Percentiles rank a stretch among this genome's conserved stretches.
Conservation (phyloP, 1,140 invertebrate genomes). For the Panagrolaimus sp. region DNA sequence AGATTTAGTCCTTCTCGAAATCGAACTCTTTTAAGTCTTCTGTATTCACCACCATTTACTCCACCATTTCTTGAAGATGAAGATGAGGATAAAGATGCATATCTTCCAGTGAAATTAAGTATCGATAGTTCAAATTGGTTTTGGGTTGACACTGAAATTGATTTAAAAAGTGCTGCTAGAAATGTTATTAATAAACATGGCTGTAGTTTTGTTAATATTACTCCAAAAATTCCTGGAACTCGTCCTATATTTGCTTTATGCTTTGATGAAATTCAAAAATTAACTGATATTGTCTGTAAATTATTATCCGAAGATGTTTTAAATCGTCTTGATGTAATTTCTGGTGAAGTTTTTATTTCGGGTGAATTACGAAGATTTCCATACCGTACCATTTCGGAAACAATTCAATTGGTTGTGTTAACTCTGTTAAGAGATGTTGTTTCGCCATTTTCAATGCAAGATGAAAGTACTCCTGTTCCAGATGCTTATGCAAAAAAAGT, state of each 20-base stretch:
- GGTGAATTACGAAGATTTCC: constrained; percentile 19
- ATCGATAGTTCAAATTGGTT: not conserved
- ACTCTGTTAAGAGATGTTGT: constrained; percentile 1
- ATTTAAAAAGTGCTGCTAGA: not conserved
- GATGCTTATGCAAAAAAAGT: not conserved
- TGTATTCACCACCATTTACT: constrained; percentile 44
- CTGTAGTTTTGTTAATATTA: constrained; percentile 20
- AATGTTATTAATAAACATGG: not conserved
- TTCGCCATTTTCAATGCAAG: constrained; percentile 4
- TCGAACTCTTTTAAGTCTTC: constrained; percentile 34
- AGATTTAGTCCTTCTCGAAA: constrained; percentile 32
- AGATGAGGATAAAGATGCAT: not conserved
- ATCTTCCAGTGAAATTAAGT: constrained; percentile 18
- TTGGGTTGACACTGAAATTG: not conserved
- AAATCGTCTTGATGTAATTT: not conserved
- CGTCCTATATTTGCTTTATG: constrained; percentile 15
- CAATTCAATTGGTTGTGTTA: not conserved
- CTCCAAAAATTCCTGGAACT: constrained; percentile 7
- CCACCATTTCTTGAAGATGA: constrained; percentile 4
- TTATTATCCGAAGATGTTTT: not conserved
- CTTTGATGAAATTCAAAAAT: not conserved
- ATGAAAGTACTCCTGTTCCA: not conserved
- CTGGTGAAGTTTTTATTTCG: constrained; percentile 14
- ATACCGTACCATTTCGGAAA: not conserved
- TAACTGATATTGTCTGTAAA: not conserved